phyloP scores from a whole-genome alignment of 2,888 invertebrate genomes.

The Diploptera punctata region DNA sequence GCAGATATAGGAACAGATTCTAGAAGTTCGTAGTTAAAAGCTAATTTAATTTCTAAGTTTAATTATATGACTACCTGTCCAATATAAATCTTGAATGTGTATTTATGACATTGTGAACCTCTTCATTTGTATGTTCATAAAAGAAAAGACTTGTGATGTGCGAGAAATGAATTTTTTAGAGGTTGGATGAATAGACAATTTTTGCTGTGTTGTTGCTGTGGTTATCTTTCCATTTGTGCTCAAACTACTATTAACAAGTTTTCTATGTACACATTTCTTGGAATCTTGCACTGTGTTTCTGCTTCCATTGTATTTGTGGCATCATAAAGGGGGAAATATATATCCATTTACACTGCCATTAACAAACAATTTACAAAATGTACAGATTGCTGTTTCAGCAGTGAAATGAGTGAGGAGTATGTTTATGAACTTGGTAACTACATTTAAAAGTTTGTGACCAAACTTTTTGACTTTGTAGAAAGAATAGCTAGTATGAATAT shows the following conservation, averaged over 20 bases:
- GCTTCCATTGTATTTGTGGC: constrained; percentile 6
- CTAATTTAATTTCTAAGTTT: constrained; percentile 51
- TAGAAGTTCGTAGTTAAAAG: constrained; percentile 52
- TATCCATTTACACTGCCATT: constrained; percentile 11
- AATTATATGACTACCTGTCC: constrained; percentile 18
- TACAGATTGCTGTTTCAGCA: no score
- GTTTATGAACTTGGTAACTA: no score
- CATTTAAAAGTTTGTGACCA: no score
- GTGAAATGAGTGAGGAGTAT: no score
- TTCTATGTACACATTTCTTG: neutral
- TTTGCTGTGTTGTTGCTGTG: neutral
- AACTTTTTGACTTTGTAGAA: no score
- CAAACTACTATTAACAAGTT: neutral
- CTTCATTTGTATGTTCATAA: neutral
- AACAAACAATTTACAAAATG: no score
- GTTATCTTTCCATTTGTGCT: constrained; percentile 1
- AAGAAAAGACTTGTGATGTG: neutral
- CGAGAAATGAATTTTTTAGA: no score
- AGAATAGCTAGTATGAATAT: no score
- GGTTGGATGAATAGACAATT: no score
- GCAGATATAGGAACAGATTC: constrained; percentile 56
- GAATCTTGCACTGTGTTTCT: constrained; percentile 3
- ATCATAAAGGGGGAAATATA: neutral
- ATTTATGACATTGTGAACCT: neutral
- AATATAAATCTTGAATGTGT: neutral